Conservation (phyloP, 2,888 invertebrate genomes). For the Leptothorax acervorum region DNA sequence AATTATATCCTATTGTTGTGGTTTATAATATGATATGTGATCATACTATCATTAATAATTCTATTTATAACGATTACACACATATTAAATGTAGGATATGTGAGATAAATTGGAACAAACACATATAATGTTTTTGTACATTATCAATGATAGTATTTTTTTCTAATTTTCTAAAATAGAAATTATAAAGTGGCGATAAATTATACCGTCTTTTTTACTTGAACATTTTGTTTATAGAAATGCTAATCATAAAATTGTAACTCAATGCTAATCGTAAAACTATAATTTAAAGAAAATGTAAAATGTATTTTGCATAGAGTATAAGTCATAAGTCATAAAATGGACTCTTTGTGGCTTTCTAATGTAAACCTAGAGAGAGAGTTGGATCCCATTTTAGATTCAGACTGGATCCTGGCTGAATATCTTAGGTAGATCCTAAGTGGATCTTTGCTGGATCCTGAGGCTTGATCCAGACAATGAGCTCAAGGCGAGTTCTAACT, state of each 20-base stretch:
- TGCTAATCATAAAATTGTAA: not conserved
- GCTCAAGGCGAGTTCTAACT: not conserved
- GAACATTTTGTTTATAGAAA: not conserved
- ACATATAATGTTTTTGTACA: not conserved
- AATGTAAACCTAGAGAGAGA: constrained; percentile 2
- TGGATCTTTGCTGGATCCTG: not conserved
- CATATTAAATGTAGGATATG: not conserved
- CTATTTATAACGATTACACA: not conserved
- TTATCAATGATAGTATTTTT: not conserved
- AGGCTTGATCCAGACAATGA: not conserved
- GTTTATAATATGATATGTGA: not conserved
- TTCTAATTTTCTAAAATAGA: too few relatives aligned
- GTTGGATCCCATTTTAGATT: not conserved
- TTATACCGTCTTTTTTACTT: not conserved
- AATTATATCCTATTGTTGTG: not conserved
- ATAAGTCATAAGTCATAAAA: not conserved
- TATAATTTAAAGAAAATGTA: not conserved
- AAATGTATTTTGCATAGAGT: not conserved
- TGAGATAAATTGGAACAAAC: not conserved
- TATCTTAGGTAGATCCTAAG: constrained; percentile 12
- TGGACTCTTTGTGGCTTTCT: not conserved
- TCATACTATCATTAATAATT: not conserved
- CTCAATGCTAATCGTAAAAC: not conserved
- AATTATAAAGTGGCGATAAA: not conserved
- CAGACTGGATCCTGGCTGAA: not conserved